phyloP scores from a whole-genome alignment of 2,113 vertebrate species.

The Agelaius phoeniceus region DNA sequence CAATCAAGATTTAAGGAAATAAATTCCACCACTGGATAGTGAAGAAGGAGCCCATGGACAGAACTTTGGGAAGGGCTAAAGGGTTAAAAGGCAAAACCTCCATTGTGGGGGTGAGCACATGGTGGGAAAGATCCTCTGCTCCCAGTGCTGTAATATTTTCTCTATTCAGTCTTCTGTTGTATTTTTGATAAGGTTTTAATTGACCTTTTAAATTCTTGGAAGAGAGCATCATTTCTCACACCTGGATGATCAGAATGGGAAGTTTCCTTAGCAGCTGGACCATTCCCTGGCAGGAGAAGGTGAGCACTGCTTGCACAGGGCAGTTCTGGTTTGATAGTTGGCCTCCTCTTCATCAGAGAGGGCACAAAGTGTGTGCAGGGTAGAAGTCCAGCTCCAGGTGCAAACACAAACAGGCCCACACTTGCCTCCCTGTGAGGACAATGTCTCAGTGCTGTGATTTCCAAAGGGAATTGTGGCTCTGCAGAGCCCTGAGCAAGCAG shows the following conservation, averaged over 20 bases:
- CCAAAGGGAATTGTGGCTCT: background rate
- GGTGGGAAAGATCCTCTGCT: background rate
- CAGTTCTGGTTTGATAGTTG: background rate
- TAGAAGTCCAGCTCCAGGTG: background rate
- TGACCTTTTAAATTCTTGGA: background rate
- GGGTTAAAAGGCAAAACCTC: background rate
- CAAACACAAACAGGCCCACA: background rate
- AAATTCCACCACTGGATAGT: background rate
- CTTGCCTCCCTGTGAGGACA: background rate
- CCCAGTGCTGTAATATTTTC: accelerated
- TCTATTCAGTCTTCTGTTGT: background rate
- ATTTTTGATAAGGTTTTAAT: background rate
- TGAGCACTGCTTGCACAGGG: background rate
- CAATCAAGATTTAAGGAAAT: background rate
- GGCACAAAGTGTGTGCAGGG: accelerated
- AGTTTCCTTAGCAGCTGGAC: background rate
- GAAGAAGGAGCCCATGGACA: background rate
- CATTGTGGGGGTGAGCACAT: background rate
- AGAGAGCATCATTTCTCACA: background rate
- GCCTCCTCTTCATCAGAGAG: background rate
- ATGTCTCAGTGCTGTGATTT: background rate
- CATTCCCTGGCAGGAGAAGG: background rate
- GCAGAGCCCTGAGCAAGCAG: background rate
- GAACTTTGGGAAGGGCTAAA: background rate
- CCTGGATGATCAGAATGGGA: accelerated